Conservation (phyloP, 2,797 vertebrate species). For the Megaceryle alcyon region DNA sequence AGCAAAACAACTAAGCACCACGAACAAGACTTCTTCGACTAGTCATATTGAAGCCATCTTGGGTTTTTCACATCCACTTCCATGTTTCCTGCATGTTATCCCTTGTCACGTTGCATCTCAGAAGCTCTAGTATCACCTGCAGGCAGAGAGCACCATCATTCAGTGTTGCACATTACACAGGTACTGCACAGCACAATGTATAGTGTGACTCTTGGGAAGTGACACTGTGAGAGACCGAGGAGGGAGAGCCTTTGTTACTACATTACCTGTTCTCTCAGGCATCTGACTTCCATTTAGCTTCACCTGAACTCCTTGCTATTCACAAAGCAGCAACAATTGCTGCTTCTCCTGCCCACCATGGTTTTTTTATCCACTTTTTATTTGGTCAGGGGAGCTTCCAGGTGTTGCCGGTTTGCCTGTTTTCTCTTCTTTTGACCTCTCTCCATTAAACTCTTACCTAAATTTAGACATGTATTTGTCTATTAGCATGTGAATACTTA, state of each 20-base stretch:
- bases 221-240: background rate
- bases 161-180: background rate
- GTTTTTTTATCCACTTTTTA: background rate
- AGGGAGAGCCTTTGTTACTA: background rate
- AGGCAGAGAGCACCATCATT: background rate
- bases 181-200: background rate
- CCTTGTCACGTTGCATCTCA: background rate
- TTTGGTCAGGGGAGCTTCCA: background rate
- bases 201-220: background rate
- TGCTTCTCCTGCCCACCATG: background rate
- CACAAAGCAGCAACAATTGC: background rate
- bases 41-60: background rate
- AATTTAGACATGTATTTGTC: background rate
- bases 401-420: background rate
- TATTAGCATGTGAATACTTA: no score
- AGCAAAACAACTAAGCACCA: background rate
- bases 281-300: background rate
- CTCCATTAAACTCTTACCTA: background rate
- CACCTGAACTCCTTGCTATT: background rate
- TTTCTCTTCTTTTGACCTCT: background rate
- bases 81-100: background rate
- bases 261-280: background rate
- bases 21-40: background rate
- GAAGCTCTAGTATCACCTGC: background rate
- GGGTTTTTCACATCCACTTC: background rate